Percentiles rank a stretch among this genome's conserved stretches.
These are phyloP conservation scores for Agrochola litura DNA, from an alignment of 2,888 invertebrate species.

Conservation along the genomic window DNA sequence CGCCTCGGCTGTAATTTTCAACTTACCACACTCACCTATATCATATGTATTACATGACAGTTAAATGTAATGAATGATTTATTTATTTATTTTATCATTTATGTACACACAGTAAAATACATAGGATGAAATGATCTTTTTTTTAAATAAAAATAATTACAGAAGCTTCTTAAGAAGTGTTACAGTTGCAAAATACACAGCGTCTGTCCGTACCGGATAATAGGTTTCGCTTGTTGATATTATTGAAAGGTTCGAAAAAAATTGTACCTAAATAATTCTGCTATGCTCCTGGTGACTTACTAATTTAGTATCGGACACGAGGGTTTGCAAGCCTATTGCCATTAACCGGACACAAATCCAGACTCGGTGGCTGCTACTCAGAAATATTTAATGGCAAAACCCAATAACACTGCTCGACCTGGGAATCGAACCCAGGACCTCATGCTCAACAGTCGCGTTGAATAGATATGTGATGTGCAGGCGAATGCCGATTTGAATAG, in stretches of 20 bases:
- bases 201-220: background rate
- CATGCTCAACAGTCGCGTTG: background rate
- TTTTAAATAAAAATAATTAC: constrained; percentile 4
- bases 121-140: constrained; percentile 9
- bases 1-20: constrained; percentile 21
- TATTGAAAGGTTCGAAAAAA: constrained; percentile 1
- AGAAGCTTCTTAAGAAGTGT: background rate
- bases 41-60: constrained; percentile 1
- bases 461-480: background rate
- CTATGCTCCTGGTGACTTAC: constrained; percentile 11
- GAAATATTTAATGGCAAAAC: background rate
- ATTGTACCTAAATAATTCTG: constrained; percentile 14
- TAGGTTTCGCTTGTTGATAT: constrained; percentile 3
- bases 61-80: constrained; percentile 2
- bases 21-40: constrained; percentile 8
- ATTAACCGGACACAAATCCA: background rate
- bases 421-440: background rate
- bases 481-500: constrained; percentile 2
- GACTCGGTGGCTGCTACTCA: background rate
- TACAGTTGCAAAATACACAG: constrained; percentile 3
- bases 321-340: constrained; percentile 5
- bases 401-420: constrained; percentile 3
- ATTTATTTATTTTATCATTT: constrained; percentile 6
- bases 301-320: constrained; percentile 7
- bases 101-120: background rate